Base-by-base conservation (phyloP, 2,113 vertebrate genomes). In the Pleuronectes platessa region DNA sequence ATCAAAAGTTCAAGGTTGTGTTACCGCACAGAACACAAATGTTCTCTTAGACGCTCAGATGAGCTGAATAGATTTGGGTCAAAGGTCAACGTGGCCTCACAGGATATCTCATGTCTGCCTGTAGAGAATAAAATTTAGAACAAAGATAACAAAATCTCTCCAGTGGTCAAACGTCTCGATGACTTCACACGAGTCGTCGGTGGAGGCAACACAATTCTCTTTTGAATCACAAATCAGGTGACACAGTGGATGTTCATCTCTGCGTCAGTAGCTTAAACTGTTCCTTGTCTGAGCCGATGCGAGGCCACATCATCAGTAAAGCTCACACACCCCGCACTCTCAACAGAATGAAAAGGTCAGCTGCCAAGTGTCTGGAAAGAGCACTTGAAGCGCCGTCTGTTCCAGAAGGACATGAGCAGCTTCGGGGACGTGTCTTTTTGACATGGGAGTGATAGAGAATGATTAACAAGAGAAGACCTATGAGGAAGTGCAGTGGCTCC, bases 321-420 rank as follows among this genome's bases (percentile, higher is more conserved):
- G 49, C 1, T 37, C 71, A 53, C 80, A 69, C 77, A 68, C 68
- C 56, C 66, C 77, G 65, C 68, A 56, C 69, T 77, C 81, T 61
- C 56, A 78, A 74, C 79, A 68, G 74, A 76, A 84, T 78, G 74
- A 72, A 91, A 91, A 92, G 91, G 89, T 90, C 87, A 90, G 60
- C 84, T 78, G 85, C 74, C 79, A 79, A 74, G 85, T 83, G 77
- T 31, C 71, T 84, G 75, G 64, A 80, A 85, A 82, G 86, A 88
- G 78, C 85, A 79, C 85, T 87, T 87, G 76, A 85, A 84, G 79
- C 24, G 23, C 27, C 27, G 37, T 77, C 73, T 84, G 86, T 88
- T 70, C 37, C 59, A 78, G 67, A 66, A 76, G 35, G 61, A 71
- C 77, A 76, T 73, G 53, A 79, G 11, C 27, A 58, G 77, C 85